Evolutionary conservation across 2,888 invertebrate species (phyloP).

Genomic region (Dermolepida albohirtum): DNA sequence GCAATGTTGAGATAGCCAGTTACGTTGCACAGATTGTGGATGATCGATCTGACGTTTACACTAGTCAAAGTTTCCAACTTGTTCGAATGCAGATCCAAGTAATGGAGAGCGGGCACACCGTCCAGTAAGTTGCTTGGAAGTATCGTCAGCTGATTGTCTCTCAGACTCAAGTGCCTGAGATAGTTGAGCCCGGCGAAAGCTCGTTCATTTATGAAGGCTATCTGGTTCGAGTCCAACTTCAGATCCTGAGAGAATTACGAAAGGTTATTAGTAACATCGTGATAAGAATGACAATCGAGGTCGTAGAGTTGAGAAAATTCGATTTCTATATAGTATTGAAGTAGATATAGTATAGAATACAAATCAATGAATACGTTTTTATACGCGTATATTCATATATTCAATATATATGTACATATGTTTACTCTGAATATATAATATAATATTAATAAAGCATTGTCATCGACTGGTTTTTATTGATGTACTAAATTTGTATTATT

Average conservation of each 20-base stretch:
- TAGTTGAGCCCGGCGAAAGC: slow-evolving; percentile 82
- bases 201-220: slow-evolving; percentile 78
- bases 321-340: not conserved
- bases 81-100: slow-evolving; percentile 83
- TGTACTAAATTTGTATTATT: too few species aligned
- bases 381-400: too few species aligned
- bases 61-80: slow-evolving; percentile 80
- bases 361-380: too few species aligned
- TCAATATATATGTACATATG: too few species aligned
- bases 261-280: not conserved
- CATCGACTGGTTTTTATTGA: too few species aligned
- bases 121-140: slow-evolving; percentile 79
- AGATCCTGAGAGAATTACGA: slow-evolving; percentile 54
- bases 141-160: slow-evolving; percentile 79
- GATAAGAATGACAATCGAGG: not conserved
- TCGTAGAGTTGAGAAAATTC: not conserved
- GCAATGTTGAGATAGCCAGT: slow-evolving; percentile 81
- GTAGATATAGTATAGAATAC: too few species aligned
- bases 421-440: too few species aligned
- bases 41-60: slow-evolving; percentile 81
- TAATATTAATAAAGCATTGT: too few species aligned
- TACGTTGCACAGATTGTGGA: slow-evolving; percentile 80
- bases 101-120: slow-evolving; percentile 78
- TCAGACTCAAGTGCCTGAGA: slow-evolving; percentile 77
- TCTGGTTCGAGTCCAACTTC: slow-evolving; percentile 64